A percentile compares a stretch with the other conserved stretches of the same genome.
Evolutionary conservation across 1,140 invertebrate species (phyloP).

Genomic region (Drosophila yakuba): DNA sequence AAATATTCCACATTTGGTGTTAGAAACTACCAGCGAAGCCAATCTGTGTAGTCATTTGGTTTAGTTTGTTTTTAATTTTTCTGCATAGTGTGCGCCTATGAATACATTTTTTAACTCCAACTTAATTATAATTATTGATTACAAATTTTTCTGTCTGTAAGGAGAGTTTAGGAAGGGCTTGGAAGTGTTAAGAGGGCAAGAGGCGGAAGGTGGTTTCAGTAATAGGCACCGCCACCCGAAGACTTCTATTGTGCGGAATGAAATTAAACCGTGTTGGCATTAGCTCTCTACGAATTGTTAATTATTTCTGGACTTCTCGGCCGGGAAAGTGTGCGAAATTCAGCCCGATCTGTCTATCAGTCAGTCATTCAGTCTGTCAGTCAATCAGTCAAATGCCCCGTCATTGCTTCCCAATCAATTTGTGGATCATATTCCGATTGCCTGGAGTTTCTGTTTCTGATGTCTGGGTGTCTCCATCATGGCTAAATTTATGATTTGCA

Average conservation of each 20-base stretch:
- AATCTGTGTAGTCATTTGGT: too few species aligned
- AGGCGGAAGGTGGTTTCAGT: constrained; percentile 25
- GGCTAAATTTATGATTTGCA: constrained; percentile 78
- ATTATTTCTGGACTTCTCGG: constrained; percentile 60
- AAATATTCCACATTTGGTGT: too few species aligned
- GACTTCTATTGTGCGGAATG: constrained; percentile 72
- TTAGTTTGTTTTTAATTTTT: not conserved
- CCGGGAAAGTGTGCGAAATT: constrained; percentile 75
- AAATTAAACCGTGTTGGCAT: constrained; percentile 81
- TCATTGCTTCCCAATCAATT: constrained; percentile 75
- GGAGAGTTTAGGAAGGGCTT: not conserved
- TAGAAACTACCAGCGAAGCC: too few species aligned
- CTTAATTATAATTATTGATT: not conserved
- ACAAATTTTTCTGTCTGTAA: constrained; percentile 8
- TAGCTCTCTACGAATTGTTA: constrained; percentile 63
- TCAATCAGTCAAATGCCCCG: constrained; percentile 72
- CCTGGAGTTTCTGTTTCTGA: constrained; percentile 28
- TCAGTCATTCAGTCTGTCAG: constrained; percentile 30
- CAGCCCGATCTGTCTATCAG: constrained; percentile 31
- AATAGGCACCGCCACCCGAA: constrained; percentile 53
- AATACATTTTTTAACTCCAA: too few species aligned
- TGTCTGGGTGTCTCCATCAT: constrained; percentile 54
- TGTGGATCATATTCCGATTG: constrained; percentile 59
- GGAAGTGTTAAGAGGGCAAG: constrained; percentile 24
- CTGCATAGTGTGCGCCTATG: not conserved